Evolutionary conservation across 2,888 invertebrate genomes (phyloP).

Genomic region (Andrena dorsata): DNA sequence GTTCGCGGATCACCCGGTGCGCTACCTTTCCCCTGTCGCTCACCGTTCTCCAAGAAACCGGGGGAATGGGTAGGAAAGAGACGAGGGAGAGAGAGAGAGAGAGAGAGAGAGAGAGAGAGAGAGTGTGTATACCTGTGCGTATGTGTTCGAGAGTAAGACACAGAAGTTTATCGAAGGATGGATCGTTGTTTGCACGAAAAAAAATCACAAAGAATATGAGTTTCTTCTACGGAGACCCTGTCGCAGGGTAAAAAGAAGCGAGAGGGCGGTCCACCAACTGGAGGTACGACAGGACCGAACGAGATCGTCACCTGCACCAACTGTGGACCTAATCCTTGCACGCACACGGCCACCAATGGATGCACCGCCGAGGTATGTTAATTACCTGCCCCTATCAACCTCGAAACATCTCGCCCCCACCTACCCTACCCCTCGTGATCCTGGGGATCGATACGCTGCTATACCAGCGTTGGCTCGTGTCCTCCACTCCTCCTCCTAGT

Average conservation of each 20-base stretch:
- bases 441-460: constrained; percentile 18
- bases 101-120: background rate
- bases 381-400: constrained; percentile 20
- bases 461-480: background rate
- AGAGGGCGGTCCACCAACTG: constrained; percentile 86
- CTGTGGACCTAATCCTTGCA: constrained; percentile 93
- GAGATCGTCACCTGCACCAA: constrained; percentile 94
- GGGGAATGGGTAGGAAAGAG: background rate
- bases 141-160: background rate
- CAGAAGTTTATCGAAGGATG: constrained; percentile 70
- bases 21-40: background rate
- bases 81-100: background rate
- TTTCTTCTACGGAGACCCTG: constrained; percentile 83
- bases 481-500: background rate
- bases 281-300: constrained; percentile 88
- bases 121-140: background rate
- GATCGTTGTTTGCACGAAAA: constrained; percentile 73
- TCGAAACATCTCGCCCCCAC: constrained; percentile 10
- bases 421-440: background rate
- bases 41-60: background rate
- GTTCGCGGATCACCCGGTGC: background rate
- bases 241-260: constrained; percentile 94
- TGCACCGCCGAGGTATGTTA: constrained; percentile 92
- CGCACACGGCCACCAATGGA: constrained; percentile 94
- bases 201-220: constrained; percentile 69